These are phyloP conservation scores for Lepeophtheirus nordmannii DNA, from an alignment of 2,888 invertebrate genomes.

Conservation along the genomic window DNA sequence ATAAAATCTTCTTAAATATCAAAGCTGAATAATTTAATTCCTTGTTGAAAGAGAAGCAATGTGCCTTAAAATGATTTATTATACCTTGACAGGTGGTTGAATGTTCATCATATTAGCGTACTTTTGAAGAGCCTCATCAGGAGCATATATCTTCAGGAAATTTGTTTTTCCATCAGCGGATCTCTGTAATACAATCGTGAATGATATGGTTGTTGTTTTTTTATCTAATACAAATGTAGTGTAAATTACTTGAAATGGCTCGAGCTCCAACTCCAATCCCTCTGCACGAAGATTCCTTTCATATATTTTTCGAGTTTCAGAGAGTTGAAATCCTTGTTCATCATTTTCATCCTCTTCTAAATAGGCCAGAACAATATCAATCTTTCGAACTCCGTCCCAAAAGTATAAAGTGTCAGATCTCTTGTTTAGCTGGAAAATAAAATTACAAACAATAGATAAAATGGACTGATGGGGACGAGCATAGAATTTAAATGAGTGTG, in stretches of 20 bases:
- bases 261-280: conserved; percentile 31
- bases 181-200: conserved; percentile 30
- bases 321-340: conserved; percentile 12
- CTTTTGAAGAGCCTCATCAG: conserved; percentile 33
- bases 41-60: neutral
- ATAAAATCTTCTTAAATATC: neutral
- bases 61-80: neutral
- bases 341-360: conserved; percentile 29
- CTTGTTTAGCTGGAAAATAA: conserved; percentile 25
- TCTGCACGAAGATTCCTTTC: conserved; percentile 30
- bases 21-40: neutral
- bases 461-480: no score
- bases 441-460: no score
- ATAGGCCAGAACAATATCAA: conserved; percentile 30
- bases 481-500: no score
- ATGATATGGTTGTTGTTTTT: neutral
- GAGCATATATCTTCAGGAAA: conserved; percentile 35
- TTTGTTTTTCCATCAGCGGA: conserved; percentile 34
- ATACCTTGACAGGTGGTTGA: conserved; percentile 36
- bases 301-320: conserved; percentile 28
- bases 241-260: conserved; percentile 28
- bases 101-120: conserved; percentile 36
- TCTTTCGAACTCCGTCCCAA: conserved; percentile 28
- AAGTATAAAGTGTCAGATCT: conserved; percentile 29
- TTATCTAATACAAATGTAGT: no score